A percentile compares a stretch with the other conserved stretches of the same genome.
phyloP scores from a whole-genome alignment of 2,888 invertebrate genomes.

The Amphimallon solstitiale region DNA sequence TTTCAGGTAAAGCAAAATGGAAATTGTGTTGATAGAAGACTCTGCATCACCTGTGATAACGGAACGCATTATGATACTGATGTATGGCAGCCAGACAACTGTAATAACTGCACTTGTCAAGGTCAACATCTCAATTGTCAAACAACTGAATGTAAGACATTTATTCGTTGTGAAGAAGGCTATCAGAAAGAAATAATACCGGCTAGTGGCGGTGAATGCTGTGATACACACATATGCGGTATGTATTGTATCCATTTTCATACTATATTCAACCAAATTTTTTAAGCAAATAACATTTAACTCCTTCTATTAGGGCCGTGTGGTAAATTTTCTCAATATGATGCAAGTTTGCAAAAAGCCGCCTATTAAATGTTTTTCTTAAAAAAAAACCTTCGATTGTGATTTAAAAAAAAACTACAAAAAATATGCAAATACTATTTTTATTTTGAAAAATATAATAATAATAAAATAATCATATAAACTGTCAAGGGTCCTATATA shows the following conservation, averaged over 20 bases:
- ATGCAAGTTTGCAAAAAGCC: too few relatives aligned
- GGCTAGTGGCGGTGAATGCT: conserved; percentile 71
- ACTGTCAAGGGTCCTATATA: too few relatives aligned
- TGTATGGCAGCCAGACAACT: conserved; percentile 75
- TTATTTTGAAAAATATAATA: too few relatives aligned
- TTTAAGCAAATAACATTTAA: too few relatives aligned
- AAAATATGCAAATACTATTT: too few relatives aligned
- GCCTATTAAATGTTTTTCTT: too few relatives aligned
- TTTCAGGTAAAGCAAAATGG: conserved; percentile 76
- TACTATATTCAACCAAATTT: too few relatives aligned
- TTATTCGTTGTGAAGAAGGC: conserved; percentile 72
- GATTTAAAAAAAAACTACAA: too few relatives aligned
- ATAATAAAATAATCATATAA: too few relatives aligned
- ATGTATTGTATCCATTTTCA: conserved; percentile 52
- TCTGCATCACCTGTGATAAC: conserved; percentile 80
- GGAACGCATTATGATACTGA: conserved; percentile 76
- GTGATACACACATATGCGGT: conserved; percentile 77
- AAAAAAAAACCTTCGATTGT: too few relatives aligned
- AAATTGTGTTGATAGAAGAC: conserved; percentile 74
- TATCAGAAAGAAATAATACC: conserved; percentile 66
- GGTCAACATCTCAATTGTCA: conserved; percentile 72
- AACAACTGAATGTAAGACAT: conserved; percentile 69
- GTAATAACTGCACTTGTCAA: conserved; percentile 78
- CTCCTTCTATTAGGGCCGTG: too few relatives aligned
- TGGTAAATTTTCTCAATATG: too few relatives aligned